Base-by-base conservation (phyloP, 2,113 vertebrate species). In the Labeo rohita region DNA sequence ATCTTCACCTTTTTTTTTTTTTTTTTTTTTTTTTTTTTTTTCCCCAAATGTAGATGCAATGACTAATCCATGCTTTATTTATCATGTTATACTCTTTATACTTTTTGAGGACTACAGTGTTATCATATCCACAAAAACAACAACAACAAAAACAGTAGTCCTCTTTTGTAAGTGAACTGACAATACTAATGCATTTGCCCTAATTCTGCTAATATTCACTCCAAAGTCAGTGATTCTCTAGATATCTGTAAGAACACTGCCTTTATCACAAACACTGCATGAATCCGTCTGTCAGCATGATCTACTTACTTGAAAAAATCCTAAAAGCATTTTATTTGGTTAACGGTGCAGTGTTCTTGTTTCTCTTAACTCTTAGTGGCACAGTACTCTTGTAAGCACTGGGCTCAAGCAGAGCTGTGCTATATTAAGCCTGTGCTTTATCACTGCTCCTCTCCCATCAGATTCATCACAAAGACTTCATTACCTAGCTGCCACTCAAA, bases 401-500 rank as follows among this genome's bases (percentile, higher is more conserved):
- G 39, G 28, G 28, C 78, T 77, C 34, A 61, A 54, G 76, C 73
- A 7, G 36, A 36, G 49, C 74, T 16, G 65, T 13, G 74, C 68
- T 86, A 82, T 89, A 88, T 90, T 54, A 59, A 59, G 83, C 78
- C 68, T 45, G 5, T 77, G 15, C 73, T 34, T 43, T 63, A 84
- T 85, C 83, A 63, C 76, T 75, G 76, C 54, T 49, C 47, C 16
- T 92, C 90, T 88, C 66, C 86, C 84, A 80, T 63, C 85, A 86
- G 83, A 90, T 79, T 85, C 87, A 92, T 92, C 88, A 91, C 87
- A 87, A 89, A 89, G 90, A 89, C 92, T 93, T 91, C 90, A 93
- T 93, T 92, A 93, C 91, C 87, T 86, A 87, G 85, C 89, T 93
- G 93, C 88, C 93, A 90, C 84, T 92, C 90, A 89, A 89, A 86